Conservation (phyloP, 2,888 invertebrate species). For the Acheta domesticus region DNA sequence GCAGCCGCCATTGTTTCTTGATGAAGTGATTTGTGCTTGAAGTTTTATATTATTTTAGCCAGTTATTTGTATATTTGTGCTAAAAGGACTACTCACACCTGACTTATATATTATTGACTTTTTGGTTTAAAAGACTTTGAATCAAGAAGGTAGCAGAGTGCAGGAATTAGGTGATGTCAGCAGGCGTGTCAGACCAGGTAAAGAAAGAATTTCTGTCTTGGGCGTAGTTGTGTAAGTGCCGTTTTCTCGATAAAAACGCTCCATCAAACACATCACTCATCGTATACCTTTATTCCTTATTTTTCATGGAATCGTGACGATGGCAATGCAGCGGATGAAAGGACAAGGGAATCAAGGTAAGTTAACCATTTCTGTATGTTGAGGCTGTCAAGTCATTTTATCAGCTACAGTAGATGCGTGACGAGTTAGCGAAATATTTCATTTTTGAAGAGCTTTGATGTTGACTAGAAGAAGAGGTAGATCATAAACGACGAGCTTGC, state of each 20-base stretch:
- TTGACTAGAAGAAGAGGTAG: no score
- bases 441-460: no score
- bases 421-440: no score
- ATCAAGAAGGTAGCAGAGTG: constrained; percentile 36
- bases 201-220: constrained; percentile 46
- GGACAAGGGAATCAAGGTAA: constrained; percentile 81
- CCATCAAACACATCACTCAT: constrained; percentile 5
- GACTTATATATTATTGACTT: constrained; percentile 33
- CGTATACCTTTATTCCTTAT: constrained; percentile 38
- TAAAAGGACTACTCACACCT: constrained; percentile 34
- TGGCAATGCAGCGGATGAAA: constrained; percentile 70
- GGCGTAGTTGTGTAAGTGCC: constrained; percentile 41
- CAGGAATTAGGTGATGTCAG: constrained; percentile 61
- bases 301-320: constrained; percentile 43
- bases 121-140: constrained; percentile 36
- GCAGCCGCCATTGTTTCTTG: constrained; percentile 38
- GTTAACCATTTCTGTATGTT: constrained; percentile 44
- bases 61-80: constrained; percentile 35
- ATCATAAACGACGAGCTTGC: no score
- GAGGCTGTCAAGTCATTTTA: neutral
- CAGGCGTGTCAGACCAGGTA: constrained; percentile 90
- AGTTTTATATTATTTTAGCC: constrained; percentile 38
- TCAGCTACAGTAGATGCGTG: no score
- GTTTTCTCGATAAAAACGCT: neutral
- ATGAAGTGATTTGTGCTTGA: constrained; percentile 38